These are phyloP conservation scores for Drosophila rellima DNA, from an alignment of 2,888 invertebrate species.

Conservation along the genomic window DNA sequence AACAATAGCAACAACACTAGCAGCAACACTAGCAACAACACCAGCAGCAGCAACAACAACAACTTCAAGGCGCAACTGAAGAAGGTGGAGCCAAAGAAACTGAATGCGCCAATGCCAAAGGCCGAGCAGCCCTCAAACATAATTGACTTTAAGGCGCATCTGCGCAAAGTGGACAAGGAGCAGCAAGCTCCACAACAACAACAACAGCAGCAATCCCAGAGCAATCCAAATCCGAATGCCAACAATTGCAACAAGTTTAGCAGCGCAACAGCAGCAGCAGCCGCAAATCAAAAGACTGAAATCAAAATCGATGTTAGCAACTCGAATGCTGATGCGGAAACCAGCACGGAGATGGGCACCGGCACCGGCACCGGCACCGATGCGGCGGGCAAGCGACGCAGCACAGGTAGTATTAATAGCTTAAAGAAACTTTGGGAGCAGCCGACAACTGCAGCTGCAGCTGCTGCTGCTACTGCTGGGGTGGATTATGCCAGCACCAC, in stretches of 20 bases:
- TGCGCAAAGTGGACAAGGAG: constrained; percentile 91
- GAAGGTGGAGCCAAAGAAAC: constrained; percentile 90
- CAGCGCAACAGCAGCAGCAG: constrained; percentile 47
- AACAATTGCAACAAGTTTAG: constrained; percentile 30
- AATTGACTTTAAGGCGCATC: constrained; percentile 93
- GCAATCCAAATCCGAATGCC: constrained; percentile 12
- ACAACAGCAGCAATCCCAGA: constrained; percentile 47
- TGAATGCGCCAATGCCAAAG: constrained; percentile 86
- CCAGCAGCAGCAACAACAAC: constrained; percentile 35
- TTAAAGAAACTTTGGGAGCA: constrained; percentile 97
- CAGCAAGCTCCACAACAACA: constrained; percentile 44
- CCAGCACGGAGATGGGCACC: constrained; percentile 5
- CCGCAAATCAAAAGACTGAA: constrained; percentile 85
- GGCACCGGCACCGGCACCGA: constrained; percentile 17
- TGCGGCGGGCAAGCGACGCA: constrained; percentile 92
- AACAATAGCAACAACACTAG: constrained; percentile 44
- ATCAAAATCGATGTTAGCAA: constrained; percentile 85
- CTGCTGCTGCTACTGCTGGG: constrained; percentile 8
- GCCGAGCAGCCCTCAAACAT: constrained; percentile 88
- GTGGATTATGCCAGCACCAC: constrained; percentile 82
- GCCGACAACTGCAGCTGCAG: constrained; percentile 17
- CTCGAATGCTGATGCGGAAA: constrained; percentile 58
- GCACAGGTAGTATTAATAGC: constrained; percentile 96
- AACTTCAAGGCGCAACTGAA: constrained; percentile 90
- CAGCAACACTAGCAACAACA: constrained; percentile 59